phyloP scores from a whole-genome alignment of 2,888 invertebrate species.

The Dinocampus coccinellae region DNA sequence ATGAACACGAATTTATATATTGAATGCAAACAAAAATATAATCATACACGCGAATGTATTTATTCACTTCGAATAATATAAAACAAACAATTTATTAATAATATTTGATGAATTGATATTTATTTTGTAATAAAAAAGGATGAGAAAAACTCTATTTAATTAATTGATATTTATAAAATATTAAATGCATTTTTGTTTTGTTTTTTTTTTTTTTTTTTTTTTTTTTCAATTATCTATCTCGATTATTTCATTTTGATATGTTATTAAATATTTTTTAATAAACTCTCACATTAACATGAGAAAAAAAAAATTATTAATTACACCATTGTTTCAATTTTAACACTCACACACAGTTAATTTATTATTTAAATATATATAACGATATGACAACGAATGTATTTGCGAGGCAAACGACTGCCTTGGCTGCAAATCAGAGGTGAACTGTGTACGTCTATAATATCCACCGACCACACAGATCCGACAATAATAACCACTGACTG shows the following conservation, averaged over 20 bases:
- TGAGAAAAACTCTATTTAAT: too few species aligned
- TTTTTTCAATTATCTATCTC: too few species aligned
- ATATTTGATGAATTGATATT: too few species aligned
- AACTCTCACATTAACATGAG: too few species aligned
- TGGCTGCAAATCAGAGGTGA: conserved; percentile 57
- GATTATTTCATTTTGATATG: neutral
- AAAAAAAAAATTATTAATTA: too few species aligned
- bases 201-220: too few species aligned
- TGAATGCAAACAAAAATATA: neutral
- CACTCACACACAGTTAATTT: neutral
- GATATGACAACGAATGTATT: neutral
- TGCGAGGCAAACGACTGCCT: conserved; percentile 45
- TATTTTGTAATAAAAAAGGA: too few species aligned
- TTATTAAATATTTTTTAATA: neutral
- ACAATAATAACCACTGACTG: conserved; percentile 61
- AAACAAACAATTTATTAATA: neutral
- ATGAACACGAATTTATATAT: neutral
- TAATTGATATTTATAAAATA: neutral
- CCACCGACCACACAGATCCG: conserved; percentile 45
- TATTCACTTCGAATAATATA: neutral
- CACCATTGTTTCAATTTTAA: neutral
- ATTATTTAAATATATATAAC: neutral
- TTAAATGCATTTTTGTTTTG: too few species aligned
- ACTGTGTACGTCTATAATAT: conserved; percentile 46
- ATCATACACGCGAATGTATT: neutral